Base-by-base conservation (phyloP, 2,797 vertebrate species). In the Melanotaenia maccullochi region DNA sequence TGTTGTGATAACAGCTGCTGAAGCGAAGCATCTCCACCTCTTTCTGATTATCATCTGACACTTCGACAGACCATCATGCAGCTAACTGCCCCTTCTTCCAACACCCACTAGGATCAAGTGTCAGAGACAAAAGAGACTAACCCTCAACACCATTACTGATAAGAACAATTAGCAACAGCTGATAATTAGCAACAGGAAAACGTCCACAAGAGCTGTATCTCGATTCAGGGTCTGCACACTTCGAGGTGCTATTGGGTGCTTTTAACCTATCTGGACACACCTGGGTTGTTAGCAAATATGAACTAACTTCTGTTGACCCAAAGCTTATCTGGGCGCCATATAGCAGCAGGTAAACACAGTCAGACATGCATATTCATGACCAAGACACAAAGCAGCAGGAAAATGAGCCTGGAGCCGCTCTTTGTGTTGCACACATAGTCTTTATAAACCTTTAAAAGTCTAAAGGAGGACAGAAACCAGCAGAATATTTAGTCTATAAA, bases 1-100 rank as follows among this genome's bases (percentile, higher is more conserved):
- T 60, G 81, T 54, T 4, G 57, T 33, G 75, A 79, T 47, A 70
- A 68, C 86, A 85, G 87, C 87, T 83, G 89, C 77, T 76, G 68
- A 30, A 63, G 82, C 18, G 2, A 54, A 58, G 74, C 82, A 20
- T 68, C 71, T 13, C 56, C 30, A 51, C 40, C 72, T 49, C 60
- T 62, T 78, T 25, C 71, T 33, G 22, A 30, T 18, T 32, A 74
- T 18, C 84, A 88, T 68, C 88, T 16, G 84, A 87, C 81, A 73
- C 85, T 52, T 51, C n/a, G 44, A 33, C 77, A 62, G 22, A 51
- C 82, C 59, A 9, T 42, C 75, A 59, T 22, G 33, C 60, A 13
- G 74, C 22, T 38, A 3, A 18, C 40, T 14, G 40, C 1, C 51
- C 51, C 25, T 25, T 57, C 28, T 65, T 1, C 16, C 65, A 11